These are phyloP conservation scores for Chromis chromis DNA, from an alignment of 2,797 vertebrate species.

Conservation along the genomic window DNA sequence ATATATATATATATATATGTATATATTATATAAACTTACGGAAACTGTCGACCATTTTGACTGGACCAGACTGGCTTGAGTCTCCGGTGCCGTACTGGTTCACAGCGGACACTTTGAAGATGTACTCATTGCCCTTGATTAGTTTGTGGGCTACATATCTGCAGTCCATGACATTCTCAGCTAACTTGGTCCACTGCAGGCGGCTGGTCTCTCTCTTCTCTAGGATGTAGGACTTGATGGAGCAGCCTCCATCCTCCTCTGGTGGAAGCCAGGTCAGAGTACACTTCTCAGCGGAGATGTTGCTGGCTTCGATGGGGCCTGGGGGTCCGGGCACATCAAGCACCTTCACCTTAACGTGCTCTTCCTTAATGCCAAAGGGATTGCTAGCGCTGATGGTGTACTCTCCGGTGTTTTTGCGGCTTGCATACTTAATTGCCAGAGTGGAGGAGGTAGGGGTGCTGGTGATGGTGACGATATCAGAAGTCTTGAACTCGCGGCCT, in stretches of 20 bases:
- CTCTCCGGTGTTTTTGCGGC: constrained; percentile 96
- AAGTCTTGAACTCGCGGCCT: constrained; percentile 95
- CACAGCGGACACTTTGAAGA: constrained; percentile 96
- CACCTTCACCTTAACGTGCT: constrained; percentile 94
- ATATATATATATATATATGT: too few species aligned
- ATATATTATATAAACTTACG: constrained; percentile 80
- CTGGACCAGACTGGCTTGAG: constrained; percentile 90
- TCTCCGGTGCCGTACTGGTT: constrained; percentile 97
- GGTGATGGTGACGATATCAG: constrained; percentile 91
- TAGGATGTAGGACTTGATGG: constrained; percentile 93
- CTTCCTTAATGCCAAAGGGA: constrained; percentile 97
- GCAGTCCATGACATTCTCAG: constrained; percentile 94
- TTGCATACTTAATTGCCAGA: constrained; percentile 93
- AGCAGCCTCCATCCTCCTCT: constrained; percentile 94
- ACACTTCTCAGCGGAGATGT: constrained; percentile 96
- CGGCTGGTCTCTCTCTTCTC: constrained; percentile 99
- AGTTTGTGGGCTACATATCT: constrained; percentile 92
- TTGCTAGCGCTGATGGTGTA: constrained; percentile 97
- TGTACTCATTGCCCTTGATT: constrained; percentile 98
- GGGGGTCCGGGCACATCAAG: constrained; percentile 96
- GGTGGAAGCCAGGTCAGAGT: constrained; percentile 97
- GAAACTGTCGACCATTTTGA: constrained; percentile 97
- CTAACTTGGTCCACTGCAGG: constrained; percentile 95
- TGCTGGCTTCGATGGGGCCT: constrained; percentile 94
- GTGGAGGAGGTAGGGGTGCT: constrained; percentile 93